Evolutionary conservation across 2,113 vertebrate genomes (phyloP).

Genomic region (Rhizomys pruinosus): DNA sequence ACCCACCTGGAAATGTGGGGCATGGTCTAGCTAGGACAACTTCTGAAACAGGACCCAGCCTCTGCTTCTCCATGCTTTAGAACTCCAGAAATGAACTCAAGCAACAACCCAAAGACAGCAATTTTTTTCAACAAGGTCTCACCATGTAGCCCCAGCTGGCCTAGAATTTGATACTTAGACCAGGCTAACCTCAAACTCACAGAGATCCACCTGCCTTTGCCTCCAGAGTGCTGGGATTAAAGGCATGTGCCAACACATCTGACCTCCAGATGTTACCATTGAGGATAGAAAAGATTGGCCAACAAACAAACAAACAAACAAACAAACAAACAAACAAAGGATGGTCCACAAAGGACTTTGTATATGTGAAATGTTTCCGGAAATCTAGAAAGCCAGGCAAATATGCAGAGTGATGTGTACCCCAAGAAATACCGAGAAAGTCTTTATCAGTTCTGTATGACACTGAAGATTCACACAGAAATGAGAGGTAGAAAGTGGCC

Average conservation of each 20-base stretch:
- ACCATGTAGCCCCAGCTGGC: no score
- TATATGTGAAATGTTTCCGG: neutral
- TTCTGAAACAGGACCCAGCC: no score
- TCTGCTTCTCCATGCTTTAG: neutral
- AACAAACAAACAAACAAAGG: neutral
- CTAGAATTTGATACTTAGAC: no score
- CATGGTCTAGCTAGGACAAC: no score
- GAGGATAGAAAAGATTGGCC: neutral
- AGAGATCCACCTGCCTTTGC: no score
- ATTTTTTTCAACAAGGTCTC: neutral
- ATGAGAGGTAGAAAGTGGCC: neutral
- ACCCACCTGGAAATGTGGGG: neutral
- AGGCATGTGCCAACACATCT: no score
- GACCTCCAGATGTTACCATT: neutral
- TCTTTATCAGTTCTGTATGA: neutral
- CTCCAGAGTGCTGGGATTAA: no score
- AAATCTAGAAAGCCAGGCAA: neutral
- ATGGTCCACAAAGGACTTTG: neutral
- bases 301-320: neutral
- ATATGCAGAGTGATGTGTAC: neutral
- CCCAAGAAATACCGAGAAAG: neutral
- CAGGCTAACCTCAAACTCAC: no score
- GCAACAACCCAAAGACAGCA: neutral
- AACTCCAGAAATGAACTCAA: neutral
- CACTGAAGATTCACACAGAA: neutral